Percentiles rank a stretch among this genome's conserved stretches.
phyloP scores from a whole-genome alignment of 2,113 vertebrate genomes.

The Petaurus breviceps region DNA sequence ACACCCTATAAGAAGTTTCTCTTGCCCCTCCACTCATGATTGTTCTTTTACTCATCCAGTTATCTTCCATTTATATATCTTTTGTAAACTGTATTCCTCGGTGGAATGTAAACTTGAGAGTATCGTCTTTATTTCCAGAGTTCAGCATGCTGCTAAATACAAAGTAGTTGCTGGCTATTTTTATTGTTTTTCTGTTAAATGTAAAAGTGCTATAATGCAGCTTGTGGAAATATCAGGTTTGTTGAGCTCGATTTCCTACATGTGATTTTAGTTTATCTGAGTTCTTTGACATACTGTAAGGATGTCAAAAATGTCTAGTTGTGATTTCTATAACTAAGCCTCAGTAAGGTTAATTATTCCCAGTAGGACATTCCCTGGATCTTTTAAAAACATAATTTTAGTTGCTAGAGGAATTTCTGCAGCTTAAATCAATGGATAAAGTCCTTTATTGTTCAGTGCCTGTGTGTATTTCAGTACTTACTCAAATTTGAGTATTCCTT shows the following conservation, averaged over 20 bases:
- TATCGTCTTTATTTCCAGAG: not conserved
- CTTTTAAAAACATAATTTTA: not conserved
- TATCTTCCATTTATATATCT: not conserved
- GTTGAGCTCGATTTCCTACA: not conserved
- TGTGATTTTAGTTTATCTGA: not conserved
- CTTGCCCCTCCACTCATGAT: not conserved
- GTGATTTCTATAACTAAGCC: not conserved
- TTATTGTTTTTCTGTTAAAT: not conserved
- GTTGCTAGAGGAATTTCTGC: not conserved
- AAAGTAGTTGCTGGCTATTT: not conserved
- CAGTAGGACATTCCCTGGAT: not conserved
- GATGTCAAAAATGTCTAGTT: not conserved
- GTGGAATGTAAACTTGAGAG: not conserved
- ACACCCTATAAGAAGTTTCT: not conserved
- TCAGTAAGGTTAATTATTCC: not conserved
- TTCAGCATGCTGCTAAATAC: not conserved
- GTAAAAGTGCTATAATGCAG: not conserved
- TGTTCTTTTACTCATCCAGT: not conserved
- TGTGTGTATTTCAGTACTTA: not conserved
- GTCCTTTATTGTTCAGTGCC: not conserved
- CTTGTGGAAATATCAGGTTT: not conserved
- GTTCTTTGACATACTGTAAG: not conserved
- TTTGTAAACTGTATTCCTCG: not conserved
- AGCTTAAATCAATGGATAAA: not conserved
- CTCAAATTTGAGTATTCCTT: no score